Base-by-base conservation (phyloP, 2,888 invertebrate genomes). In the Drosophila subquinaria region DNA sequence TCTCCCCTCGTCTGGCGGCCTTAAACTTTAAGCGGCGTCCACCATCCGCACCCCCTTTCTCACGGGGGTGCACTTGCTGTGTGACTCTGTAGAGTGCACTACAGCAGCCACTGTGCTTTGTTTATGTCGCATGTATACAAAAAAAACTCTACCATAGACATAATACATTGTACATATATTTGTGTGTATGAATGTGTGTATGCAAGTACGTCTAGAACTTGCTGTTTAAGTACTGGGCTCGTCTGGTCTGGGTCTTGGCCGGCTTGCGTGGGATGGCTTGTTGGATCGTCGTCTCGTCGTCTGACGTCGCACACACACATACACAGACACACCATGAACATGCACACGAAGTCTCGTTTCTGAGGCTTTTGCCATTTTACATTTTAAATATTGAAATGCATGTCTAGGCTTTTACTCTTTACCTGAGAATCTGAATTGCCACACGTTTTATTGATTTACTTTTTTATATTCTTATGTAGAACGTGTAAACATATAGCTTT, bases 341-440 rank as follows among this genome's bases (percentile, higher is more conserved):
- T 48, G 11, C 47, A 48, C 36, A 20, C 30, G 35, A 33, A 47
- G 50, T 68, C 57, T 66, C 59, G 59, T 35, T 69, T 6, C 53
- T 59, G 68, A 53, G 70, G 64, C 61, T 60, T 65, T 65, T 64
- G 64, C 59, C 75, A 55, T 72, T 82, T 88, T 65, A 65, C 71
- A 69, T 75, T 87, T 87, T 72, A 78, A 89, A 82, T 85, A 80
- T 87, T 87, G 73, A 90, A 82, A 75, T 73, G 59, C 67, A 67
- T 55, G 83, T 77, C 87, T 76, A 71, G 61, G 42, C 15, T 11
- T 43, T 52, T 30, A 17, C 17, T 45, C 36, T 57, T 57, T 33
- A 65, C 66, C 82, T 75, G 38, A n/a, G 30, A 8, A 30, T 30
- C 8, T 40, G 60, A 42, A 42, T 15, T 45, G 45, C 17, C 42